Evolutionary conservation across 2,888 invertebrate species (phyloP), one percentile per base, ranked within the genome.

Genomic region (Selenia dentaria): DNA sequence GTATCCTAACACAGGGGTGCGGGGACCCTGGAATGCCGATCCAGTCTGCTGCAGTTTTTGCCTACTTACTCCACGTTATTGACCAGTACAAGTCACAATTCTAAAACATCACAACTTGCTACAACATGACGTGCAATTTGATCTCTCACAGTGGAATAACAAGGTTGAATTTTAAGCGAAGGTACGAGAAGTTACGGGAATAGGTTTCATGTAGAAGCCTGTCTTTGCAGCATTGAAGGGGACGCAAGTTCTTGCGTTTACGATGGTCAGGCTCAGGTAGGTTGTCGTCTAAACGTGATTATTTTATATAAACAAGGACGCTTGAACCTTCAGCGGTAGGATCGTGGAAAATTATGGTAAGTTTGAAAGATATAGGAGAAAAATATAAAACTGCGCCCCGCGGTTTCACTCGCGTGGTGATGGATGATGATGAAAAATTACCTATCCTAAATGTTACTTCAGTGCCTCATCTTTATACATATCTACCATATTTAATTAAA

Each of bases 41-140:
- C 64, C 57, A 62, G 81, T 79, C 84, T 80, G 79, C 77, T 43
- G 57, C 62, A 58, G 81, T 89, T 89, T 89, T 89, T 89, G 86
- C 81, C 62, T 65, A 67, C 70, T 70, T 74, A 51, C 66, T 62
- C 71, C 74, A 59, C 74, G 77, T 78, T 85, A 80, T 78, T 83
- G 83, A 81, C 83, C 79, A 82, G 63, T 41, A 41, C 28, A 27
- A 20, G 13, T 12, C 9, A 1, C 3, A 2, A 5, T 3, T 14
- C 9, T 2, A 10, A 22, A 41, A 62, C 18, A 43, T 8, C 41
- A 0, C 45, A 70, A 69, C 50, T 18, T 12, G 57, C 44, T 33
- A 16, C 6, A 13, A 12, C 35, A 56, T 14, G 8, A 51, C 39
- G n/a, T 0, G 6, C 1, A 6, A 16, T 1, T 2, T 2, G 0